phyloP scores from a whole-genome alignment of 2,113 vertebrate genomes.

The Sarotherodon lohbergeri region DNA sequence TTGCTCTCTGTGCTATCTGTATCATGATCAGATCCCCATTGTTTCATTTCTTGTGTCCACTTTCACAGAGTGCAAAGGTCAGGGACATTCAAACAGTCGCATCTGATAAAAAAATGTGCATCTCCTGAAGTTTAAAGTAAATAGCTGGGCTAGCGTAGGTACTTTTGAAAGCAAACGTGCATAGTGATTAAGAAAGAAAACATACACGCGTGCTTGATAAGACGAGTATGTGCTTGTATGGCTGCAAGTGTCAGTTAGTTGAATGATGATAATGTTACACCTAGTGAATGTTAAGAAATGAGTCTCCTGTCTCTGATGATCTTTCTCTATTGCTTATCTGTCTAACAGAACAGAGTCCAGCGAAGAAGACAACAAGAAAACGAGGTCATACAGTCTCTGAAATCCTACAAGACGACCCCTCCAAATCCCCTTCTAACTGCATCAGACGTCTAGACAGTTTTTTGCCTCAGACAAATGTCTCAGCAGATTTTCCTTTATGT shows the following conservation, averaged over 20 bases:
- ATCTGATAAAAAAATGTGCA: background rate
- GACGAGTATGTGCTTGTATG: background rate
- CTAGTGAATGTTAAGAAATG: background rate
- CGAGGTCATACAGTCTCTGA: constrained; percentile 66
- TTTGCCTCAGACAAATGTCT: constrained; percentile 5
- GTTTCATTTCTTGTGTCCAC: constrained; percentile 24
- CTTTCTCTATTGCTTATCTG: background rate
- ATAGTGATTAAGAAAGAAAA: background rate
- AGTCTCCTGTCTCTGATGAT: background rate
- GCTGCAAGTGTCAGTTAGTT: background rate
- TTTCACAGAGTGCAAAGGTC: constrained; percentile 29
- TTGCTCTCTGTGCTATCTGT: constrained; percentile 10
- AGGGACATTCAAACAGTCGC: background rate
- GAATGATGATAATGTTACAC: background rate
- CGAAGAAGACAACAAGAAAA: constrained; percentile 34
- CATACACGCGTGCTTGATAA: background rate
- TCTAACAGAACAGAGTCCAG: constrained; percentile 34
- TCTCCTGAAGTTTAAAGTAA: background rate
- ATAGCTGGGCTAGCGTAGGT: background rate
- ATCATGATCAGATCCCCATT: constrained; percentile 31
- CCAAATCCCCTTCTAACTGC: background rate
- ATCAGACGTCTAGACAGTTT: background rate
- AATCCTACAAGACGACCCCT: constrained; percentile 55
- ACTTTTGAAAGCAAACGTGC: background rate
- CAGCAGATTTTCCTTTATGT: constrained; percentile 40